Percentiles rank a stretch among this genome's conserved stretches.
These are phyloP conservation scores for Spodoptera picta DNA, from an alignment of 2,888 invertebrate genomes.

Conservation along the genomic window DNA sequence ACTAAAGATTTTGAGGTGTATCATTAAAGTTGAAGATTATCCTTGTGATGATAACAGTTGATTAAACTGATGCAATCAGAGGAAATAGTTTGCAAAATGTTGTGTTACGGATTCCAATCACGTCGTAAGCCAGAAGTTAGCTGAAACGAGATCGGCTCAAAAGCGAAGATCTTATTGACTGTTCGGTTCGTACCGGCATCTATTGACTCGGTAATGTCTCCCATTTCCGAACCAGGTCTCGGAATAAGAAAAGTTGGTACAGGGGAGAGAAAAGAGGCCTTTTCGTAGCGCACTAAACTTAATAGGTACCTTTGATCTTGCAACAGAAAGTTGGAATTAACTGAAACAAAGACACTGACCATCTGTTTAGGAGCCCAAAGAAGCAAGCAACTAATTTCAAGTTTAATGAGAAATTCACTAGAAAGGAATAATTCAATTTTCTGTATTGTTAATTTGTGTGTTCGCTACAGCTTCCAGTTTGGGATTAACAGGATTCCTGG, in stretches of 20 bases:
- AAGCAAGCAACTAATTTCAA: conserved; percentile 77
- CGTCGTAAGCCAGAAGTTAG: conserved; percentile 75
- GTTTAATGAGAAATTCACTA: conserved; percentile 82
- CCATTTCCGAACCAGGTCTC: conserved; percentile 84
- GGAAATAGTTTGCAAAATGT: conserved; percentile 59
- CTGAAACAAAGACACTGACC: conserved; percentile 80
- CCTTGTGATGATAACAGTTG: conserved; percentile 65
- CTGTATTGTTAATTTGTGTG: conserved; percentile 66
- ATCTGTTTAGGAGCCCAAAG: conserved; percentile 77
- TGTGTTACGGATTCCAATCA: conserved; percentile 71
- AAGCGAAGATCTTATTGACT: conserved; percentile 81
- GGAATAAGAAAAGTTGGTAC: conserved; percentile 85
- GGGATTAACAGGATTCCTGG: conserved; percentile 65
- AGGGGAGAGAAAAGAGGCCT: conserved; percentile 81
- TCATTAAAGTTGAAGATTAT: conserved; percentile 39
- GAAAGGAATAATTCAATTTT: conserved; percentile 80
- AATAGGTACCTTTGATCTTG: conserved; percentile 83
- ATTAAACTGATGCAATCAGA: conserved; percentile 69
- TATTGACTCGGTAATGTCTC: conserved; percentile 86
- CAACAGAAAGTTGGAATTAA: conserved; percentile 82
- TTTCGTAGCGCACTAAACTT: conserved; percentile 80
- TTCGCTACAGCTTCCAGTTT: conserved; percentile 49
- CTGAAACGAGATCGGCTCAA: conserved; percentile 76
- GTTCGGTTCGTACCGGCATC: conserved; percentile 78
- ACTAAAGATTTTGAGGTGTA: conserved; percentile 15